Base-by-base conservation (phyloP, 2,113 vertebrate species). In the Hypanus sabinus region DNA sequence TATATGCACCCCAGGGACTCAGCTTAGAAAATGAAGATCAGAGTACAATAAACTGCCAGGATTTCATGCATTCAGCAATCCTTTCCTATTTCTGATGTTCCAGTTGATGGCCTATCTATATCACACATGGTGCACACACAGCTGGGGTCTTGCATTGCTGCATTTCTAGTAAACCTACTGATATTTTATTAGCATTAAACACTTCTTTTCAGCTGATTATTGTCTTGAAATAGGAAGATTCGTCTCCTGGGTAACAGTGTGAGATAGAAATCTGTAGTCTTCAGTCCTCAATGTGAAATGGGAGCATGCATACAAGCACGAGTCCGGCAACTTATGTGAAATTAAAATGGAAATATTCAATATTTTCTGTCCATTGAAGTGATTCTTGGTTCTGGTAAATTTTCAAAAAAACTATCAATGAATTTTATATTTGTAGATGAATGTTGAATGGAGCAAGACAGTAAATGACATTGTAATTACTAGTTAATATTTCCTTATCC, bases 171-270 rank as follows among this genome's bases (percentile, higher is more conserved):
- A 55, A 93, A 93, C 73, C 22, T 75, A 55, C 91, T 93, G 91
- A 73, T 93, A 93, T 92, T 92, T 71, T 92, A 92, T 73, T 93
- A 93, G 91, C 91, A 93, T 75, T 93, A 93, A 93, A 73, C 70
- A 93, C 90, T 92, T 92, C 33, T 71, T 38, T 75, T 93, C 68
- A 93, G 10, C 38, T 73, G 70, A 93, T 92, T 71, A 73, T 71
- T 93, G 68, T 46, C 91, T 93, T 73, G 36, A 55, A 93, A 73
- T 93, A 60, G 65, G 68, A 93, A 36, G 68, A 93, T 75, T 55
- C 55, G 68, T 73, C 91, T 24, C 68, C 65, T 93, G 91, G 70
- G 91, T 93, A 9, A 0, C 10, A 75, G 70, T 33, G 65, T 73
- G 36, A 73, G 91, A 46, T 70, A 46, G 36, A 38, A 36, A 46